phyloP scores from a whole-genome alignment of 2,113 vertebrate species.

The Thunnus thynnus region DNA sequence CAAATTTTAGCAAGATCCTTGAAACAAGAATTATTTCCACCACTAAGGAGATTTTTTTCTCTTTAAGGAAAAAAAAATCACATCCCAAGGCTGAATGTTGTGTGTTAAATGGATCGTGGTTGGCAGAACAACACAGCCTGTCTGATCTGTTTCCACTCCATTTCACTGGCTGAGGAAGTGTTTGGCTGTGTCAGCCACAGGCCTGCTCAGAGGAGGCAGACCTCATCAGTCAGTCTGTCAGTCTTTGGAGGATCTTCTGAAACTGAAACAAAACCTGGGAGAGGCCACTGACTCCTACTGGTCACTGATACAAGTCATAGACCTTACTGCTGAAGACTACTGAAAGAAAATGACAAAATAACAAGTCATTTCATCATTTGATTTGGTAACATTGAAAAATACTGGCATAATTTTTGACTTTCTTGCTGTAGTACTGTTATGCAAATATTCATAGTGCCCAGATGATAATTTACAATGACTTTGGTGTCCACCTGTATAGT shows the following conservation, averaged over 20 bases:
- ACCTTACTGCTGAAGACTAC: background rate
- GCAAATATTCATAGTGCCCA: too few species aligned
- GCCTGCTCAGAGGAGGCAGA: conserved; percentile 15
- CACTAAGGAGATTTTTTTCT: background rate
- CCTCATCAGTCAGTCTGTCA: conserved; percentile 47
- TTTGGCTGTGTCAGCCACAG: conserved; percentile 37
- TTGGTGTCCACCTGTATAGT: too few species aligned
- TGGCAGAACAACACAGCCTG: conserved; percentile 26
- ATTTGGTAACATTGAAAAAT: too few species aligned
- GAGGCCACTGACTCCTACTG: conserved; percentile 11
- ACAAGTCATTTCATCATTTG: too few species aligned
- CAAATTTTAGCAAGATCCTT: too few species aligned
- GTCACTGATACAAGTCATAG: background rate
- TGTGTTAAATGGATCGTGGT: conserved; percentile 44
- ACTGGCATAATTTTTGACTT: too few species aligned
- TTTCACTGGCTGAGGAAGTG: conserved; percentile 42
- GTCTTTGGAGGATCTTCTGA: background rate
- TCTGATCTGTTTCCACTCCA: conserved; percentile 53
- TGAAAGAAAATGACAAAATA: background rate
- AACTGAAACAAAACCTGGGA: background rate
- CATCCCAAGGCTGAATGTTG: conserved; percentile 19
- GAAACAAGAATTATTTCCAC: background rate
- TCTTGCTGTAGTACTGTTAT: too few species aligned
- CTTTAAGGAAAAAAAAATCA: background rate
- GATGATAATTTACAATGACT: too few species aligned